phyloP scores from a whole-genome alignment of 2,888 invertebrate genomes.

The Torymus auratus region DNA sequence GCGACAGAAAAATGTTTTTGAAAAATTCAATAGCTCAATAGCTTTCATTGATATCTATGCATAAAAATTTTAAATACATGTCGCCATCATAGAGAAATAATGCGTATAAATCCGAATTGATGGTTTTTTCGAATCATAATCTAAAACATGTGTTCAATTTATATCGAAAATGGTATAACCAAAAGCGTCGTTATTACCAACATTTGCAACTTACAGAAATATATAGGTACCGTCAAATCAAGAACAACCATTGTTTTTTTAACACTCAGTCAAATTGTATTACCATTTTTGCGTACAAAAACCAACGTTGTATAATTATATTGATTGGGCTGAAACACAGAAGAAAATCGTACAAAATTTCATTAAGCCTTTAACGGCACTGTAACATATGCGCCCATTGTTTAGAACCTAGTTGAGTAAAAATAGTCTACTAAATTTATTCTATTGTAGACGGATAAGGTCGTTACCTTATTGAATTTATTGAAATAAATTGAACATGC shows the following conservation, averaged over 20 bases:
- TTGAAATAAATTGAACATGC: constrained; percentile 63
- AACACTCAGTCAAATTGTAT: not conserved
- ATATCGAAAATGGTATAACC: constrained; percentile 19
- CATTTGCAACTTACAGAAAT: not conserved
- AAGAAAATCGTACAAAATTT: constrained; percentile 21
- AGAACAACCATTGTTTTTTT: not conserved
- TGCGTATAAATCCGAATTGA: constrained; percentile 6
- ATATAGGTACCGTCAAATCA: too few species aligned
- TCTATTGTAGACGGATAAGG: constrained; percentile 64
- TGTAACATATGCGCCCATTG: constrained; percentile 67
- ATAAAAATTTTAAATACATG: not conserved
- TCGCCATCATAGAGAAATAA: constrained; percentile 20
- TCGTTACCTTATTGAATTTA: constrained; percentile 60
- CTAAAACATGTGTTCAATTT: constrained; percentile 41
- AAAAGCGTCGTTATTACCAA: not conserved
- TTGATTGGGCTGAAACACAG: constrained; percentile 1
- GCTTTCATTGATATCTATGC: not conserved
- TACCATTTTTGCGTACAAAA: not conserved
- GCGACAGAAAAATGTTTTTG: constrained; percentile 5
- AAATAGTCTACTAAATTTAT: constrained; percentile 65
- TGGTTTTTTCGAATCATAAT: not conserved
- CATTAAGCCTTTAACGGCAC: constrained; percentile 51
- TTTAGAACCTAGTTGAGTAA: constrained; percentile 61
- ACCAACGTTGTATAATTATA: not conserved
- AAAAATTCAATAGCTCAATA: not conserved